phyloP scores from a whole-genome alignment of 2,113 vertebrate species.

The Bos taurus region ARS-UCD2.0 NC_037348.1:25682001-25682500 shows the following conservation, averaged over 20 bases:
- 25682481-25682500: background rate
- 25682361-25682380: background rate
- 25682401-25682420: background rate
- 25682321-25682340: background rate
- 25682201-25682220: background rate
- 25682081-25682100: background rate
- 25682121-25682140: background rate
- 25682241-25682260: background rate
- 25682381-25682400: slow-evolving; percentile 58
- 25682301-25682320: background rate
- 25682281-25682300: background rate
- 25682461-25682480: background rate
- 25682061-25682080: background rate
- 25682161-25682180: background rate
- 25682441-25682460: background rate
- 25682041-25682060: background rate
- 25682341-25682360: background rate
- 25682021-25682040: background rate
- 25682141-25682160: background rate
- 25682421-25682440: background rate
- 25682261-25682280: background rate
- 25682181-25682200: background rate
- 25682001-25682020: background rate
- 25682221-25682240: background rate
- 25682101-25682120: background rate